phyloP scores from a whole-genome alignment of 2,888 invertebrate species.

The Leucophora obtusa region DNA sequence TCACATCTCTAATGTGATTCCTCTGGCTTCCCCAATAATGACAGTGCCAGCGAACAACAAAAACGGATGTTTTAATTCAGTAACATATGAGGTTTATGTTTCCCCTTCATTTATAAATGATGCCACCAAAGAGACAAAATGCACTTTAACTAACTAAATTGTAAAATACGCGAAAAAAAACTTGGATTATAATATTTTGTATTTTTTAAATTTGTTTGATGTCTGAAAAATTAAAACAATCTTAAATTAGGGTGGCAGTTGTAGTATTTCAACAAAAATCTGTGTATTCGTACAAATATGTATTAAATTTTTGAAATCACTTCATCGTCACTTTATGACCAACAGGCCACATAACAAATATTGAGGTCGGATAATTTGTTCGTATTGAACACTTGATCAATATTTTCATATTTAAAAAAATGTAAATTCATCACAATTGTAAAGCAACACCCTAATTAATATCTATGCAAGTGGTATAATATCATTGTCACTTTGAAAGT shows the following conservation, averaged over 20 bases:
- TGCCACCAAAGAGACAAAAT: background rate
- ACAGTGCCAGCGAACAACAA: slow-evolving; percentile 3
- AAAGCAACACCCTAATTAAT: too few relatives aligned
- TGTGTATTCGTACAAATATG: too few relatives aligned
- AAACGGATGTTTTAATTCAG: slow-evolving; percentile 59
- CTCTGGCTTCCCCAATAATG: background rate
- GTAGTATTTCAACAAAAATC: too few relatives aligned
- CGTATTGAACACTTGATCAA: too few relatives aligned
- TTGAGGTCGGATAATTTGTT: too few relatives aligned
- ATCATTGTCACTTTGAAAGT: slow-evolving; percentile 47
- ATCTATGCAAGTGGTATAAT: background rate
- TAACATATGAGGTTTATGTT: slow-evolving; percentile 36
- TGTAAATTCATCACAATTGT: too few relatives aligned
- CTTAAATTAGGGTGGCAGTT: background rate
- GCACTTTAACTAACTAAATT: background rate
- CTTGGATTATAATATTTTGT: background rate
- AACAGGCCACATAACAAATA: too few relatives aligned
- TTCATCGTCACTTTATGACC: too few relatives aligned
- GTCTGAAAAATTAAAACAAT: background rate
- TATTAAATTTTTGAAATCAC: too few relatives aligned
- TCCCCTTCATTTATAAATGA: background rate
- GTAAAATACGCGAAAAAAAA: background rate
- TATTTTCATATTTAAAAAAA: too few relatives aligned
- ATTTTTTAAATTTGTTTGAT: background rate
- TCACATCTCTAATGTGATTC: too few relatives aligned